Percentiles rank a stretch among this genome's conserved stretches.
Evolutionary conservation across 2,113 vertebrate genomes (phyloP).

Genomic region (Gallinago undulata): DNA sequence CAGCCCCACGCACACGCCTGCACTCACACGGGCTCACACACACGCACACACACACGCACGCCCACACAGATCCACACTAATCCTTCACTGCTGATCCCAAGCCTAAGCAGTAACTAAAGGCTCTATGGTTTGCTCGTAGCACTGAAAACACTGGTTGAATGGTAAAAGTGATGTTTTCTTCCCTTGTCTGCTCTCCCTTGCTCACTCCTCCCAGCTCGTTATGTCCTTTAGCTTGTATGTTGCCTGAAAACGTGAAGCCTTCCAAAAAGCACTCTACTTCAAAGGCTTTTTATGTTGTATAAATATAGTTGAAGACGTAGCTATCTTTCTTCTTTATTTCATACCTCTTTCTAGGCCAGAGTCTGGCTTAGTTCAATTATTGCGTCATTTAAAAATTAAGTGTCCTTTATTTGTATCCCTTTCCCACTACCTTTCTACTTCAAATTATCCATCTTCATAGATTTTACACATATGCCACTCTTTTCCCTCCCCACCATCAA

Average conservation of each 20-base stretch:
- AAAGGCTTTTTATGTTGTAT: conserved; percentile 65
- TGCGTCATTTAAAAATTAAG: conserved; percentile 73
- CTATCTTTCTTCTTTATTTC: conserved; percentile 49
- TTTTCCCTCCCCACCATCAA: conserved; percentile 68
- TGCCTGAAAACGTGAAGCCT: conserved; percentile 61
- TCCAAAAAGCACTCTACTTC: conserved; percentile 41
- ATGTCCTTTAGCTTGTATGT: conserved; percentile 31
- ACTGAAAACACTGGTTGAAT: conserved; percentile 71
- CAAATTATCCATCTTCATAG: conserved; percentile 45
- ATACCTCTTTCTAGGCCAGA: conserved; percentile 62
- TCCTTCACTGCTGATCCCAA: conserved; percentile 63
- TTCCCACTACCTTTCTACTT: conserved; percentile 61
- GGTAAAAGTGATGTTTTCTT: conserved; percentile 56
- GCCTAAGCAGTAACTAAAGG: conserved; percentile 60
- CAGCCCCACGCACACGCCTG: background rate
- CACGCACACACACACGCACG: background rate
- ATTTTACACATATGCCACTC: conserved; percentile 46
- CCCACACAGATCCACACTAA: background rate
- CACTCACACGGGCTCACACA: background rate
- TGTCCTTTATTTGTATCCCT: conserved; percentile 36
- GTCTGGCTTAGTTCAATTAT: conserved; percentile 67
- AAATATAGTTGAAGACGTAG: conserved; percentile 74
- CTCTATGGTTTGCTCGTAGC: conserved; percentile 64
- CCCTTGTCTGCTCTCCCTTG: background rate
- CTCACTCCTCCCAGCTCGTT: background rate